Percentiles rank a stretch among this genome's conserved stretches.
Evolutionary conservation across 2,797 vertebrate species (phyloP).

Genomic region (Syncerus caffer): DNA sequence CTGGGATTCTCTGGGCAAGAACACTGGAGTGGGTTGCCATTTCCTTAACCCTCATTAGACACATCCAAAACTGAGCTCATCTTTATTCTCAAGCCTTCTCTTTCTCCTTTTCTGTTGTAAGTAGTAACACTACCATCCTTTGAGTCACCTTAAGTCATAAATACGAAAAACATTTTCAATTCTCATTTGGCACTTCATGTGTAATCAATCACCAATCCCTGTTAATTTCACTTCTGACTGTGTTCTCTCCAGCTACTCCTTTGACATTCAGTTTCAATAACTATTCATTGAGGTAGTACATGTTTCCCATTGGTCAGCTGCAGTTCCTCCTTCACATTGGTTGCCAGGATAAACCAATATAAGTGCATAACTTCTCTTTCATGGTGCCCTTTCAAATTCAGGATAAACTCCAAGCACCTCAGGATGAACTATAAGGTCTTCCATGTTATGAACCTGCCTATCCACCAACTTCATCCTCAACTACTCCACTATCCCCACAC

Average conservation of each 20-base stretch:
- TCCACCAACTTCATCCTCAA: neutral
- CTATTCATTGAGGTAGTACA: neutral
- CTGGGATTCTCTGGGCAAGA: too few species aligned
- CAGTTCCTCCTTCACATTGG: neutral
- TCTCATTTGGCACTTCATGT: neutral
- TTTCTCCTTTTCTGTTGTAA: neutral
- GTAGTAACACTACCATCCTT: neutral
- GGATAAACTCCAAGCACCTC: neutral
- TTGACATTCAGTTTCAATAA: neutral
- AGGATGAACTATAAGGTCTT: neutral
- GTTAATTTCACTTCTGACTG: neutral
- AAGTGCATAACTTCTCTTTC: neutral
- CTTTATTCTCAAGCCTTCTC: neutral
- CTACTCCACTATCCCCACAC: neutral
- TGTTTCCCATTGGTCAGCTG: neutral
- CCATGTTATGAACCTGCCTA: neutral
- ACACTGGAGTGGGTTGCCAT: too few species aligned
- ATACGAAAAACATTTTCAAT: neutral
- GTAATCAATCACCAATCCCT: neutral
- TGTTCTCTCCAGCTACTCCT: neutral
- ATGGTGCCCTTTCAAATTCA: neutral
- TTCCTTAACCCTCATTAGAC: neutral
- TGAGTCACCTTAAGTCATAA: neutral
- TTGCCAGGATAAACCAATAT: neutral
- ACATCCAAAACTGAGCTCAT: neutral